These are phyloP conservation scores for Parascotia fuliginaria DNA, from an alignment of 2,888 invertebrate species.

Conservation along the genomic window DNA sequence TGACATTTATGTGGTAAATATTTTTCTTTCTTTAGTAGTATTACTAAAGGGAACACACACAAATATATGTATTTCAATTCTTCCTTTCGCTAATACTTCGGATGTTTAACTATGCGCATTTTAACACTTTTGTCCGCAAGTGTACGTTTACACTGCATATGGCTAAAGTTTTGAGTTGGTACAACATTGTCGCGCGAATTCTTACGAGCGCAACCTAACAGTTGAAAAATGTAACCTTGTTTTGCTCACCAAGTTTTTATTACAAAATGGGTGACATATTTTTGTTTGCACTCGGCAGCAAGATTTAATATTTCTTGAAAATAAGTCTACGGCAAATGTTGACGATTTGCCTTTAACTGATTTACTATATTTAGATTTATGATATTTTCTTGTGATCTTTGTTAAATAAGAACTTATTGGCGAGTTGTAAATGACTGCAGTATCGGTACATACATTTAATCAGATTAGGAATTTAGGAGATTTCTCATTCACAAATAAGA, in stretches of 20 bases:
- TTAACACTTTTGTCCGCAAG: conserved; percentile 26
- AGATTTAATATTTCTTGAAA: not conserved
- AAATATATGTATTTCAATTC: not conserved
- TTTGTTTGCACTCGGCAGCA: conserved; percentile 5
- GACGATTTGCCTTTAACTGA: too few relatives aligned
- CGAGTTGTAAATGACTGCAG: too few relatives aligned
- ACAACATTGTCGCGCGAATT: conserved; percentile 51
- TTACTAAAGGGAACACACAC: too few relatives aligned
- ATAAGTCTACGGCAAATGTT: not conserved
- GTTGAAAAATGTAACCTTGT: conserved; percentile 54
- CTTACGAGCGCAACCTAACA: conserved; percentile 41
- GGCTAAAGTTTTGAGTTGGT: conserved; percentile 48
- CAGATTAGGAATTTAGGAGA: too few relatives aligned
- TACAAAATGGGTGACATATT: conserved; percentile 29
- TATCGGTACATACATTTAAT: too few relatives aligned
- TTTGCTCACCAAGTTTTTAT: conserved; percentile 39
- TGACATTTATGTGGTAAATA: too few relatives aligned
- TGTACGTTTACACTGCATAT: conserved; percentile 50
- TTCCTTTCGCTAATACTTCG: not conserved
- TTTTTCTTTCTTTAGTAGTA: too few relatives aligned
- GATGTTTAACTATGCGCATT: not conserved
- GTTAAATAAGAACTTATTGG: too few relatives aligned
- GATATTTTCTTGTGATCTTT: too few relatives aligned
- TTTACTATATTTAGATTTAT: too few relatives aligned
- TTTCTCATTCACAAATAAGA: too few relatives aligned